A percentile compares a stretch with the other conserved stretches of the same genome.
These are phyloP conservation scores for Trichosurus vulpecula DNA, from an alignment of 2,797 vertebrate species.

Conservation along the genomic window DNA sequence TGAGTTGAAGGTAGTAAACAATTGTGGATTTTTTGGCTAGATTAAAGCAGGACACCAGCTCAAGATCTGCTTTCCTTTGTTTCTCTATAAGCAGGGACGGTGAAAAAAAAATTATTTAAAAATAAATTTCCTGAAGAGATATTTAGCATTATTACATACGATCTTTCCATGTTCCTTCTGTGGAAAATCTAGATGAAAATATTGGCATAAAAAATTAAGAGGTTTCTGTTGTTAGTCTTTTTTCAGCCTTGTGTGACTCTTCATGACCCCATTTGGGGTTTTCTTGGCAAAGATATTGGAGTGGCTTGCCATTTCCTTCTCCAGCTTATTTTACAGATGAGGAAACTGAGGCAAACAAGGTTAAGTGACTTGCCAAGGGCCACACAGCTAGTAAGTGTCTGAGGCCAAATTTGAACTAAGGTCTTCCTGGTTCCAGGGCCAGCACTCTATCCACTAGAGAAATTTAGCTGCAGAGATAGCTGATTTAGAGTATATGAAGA, in stretches of 20 bases:
- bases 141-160: not conserved
- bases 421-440: not conserved
- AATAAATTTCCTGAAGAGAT: not conserved
- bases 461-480: too few species aligned
- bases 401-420: not conserved
- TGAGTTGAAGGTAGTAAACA: not conserved
- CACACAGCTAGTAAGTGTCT: not conserved
- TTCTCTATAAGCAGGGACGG: not conserved
- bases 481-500: not conserved
- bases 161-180: not conserved
- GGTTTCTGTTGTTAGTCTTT: not conserved
- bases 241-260: too few species aligned
- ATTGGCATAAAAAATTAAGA: not conserved
- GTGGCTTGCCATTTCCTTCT: too few species aligned
- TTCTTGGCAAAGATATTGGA: too few species aligned
- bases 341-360: too few species aligned
- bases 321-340: too few species aligned
- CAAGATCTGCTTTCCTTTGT: not conserved
- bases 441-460: not conserved
- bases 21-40: not conserved
- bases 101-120: not conserved
- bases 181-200: not conserved
- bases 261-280: too few species aligned
- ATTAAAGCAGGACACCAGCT: not conserved
- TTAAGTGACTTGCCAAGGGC: not conserved